Evolutionary conservation across 2,888 invertebrate species (phyloP), one percentile per base, ranked within the genome.

Genomic region (Agrypnus murinus): DNA sequence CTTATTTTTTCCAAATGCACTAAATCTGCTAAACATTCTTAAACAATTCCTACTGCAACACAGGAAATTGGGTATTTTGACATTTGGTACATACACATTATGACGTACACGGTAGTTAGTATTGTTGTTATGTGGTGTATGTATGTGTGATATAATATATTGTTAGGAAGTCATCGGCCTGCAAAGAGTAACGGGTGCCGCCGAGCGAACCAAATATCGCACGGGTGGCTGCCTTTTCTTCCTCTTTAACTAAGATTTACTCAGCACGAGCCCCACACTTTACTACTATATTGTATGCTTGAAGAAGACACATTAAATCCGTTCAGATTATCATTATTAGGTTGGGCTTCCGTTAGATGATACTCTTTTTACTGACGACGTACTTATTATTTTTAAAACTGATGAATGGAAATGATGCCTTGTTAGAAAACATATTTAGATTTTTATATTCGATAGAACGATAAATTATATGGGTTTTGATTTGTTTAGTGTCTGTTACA

Each of bases 121-220:
- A 74, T 74, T 77, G 75, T 77, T 76, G 71, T 74, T 72, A 77
- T 76, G 60, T 76, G n/a, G n/a, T n/a, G n/a, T n/a, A n/a, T n/a
- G n/a, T n/a, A n/a, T n/a, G 25, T 25, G 71, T 73, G 77, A 76
- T 77, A 74, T 77, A 79, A 81, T 81, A 81, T 81, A 82, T 80
- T 80, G 81, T 82, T 81, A 81, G 82, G 80, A 76, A 84, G 84
- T 84, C 84, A 84, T 83, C 84, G 83, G 81, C 83, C 83, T 76
- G 77, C 77, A 78, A n/a, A 78, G 78, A 25, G 79, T 84, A 84
- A 84, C 84, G 84, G 83, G 78, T 81, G 83, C 83, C 79, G 77
- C 79, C 74, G 83, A 84, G 79, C 84, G 83, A 77, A 80, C 83
- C 79, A 81, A 84, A 84, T 84, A 83, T 83, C 81, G 81, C 80